Base-by-base conservation (phyloP, 2,113 vertebrate species). In the Micronycteris hirsuta region DNA sequence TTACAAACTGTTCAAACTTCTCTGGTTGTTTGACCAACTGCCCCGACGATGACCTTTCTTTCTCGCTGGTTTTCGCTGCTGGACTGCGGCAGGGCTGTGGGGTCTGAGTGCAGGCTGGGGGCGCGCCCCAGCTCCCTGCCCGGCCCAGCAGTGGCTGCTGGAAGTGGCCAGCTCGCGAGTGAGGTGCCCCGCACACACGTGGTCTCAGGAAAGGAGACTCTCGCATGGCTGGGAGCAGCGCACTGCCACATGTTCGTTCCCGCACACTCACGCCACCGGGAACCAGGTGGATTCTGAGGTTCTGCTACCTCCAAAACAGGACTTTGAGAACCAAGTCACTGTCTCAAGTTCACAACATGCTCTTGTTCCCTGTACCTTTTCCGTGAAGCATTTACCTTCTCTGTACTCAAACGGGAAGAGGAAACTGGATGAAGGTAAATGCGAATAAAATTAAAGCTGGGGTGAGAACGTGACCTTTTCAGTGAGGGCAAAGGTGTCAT, bases 181-280 rank as follows among this genome's bases (percentile, higher is more conserved):
- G 31, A 15, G 41, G 38, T 13, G 28, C 38, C 54, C 3, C 2
- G 15, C n/a, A 5, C 47, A 13, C 7, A 20, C 11, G 12, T 41
- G 24, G 26, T 24, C 54, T 28, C 31, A 17, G 52, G 20, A 36
- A 61, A 38, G 11, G 36, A 10, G 41, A 61, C 26, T 56, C 38
- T 1, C 20, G 2, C 2, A 17, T 2, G 10, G 43, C 33, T 22
- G 17, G 22, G 41, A 38, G 13, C 80, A 33, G 52, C 3, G 8
- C 11, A 16, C 54, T 2, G 16, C 9, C 17, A 38, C 3, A 0
- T 17, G 4, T 17, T 56, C 31, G 16, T 16, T 10, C 31, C 63
- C 4, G 5, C 16, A 9, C 0, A 4, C 26, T 31, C 8, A 38
- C 89, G 24, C 68, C 43, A 26, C 43, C 14, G 68, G 67, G 31